Evolutionary conservation across 2,113 vertebrate species (phyloP).

Genomic region (Eulemur macaco): DNA sequence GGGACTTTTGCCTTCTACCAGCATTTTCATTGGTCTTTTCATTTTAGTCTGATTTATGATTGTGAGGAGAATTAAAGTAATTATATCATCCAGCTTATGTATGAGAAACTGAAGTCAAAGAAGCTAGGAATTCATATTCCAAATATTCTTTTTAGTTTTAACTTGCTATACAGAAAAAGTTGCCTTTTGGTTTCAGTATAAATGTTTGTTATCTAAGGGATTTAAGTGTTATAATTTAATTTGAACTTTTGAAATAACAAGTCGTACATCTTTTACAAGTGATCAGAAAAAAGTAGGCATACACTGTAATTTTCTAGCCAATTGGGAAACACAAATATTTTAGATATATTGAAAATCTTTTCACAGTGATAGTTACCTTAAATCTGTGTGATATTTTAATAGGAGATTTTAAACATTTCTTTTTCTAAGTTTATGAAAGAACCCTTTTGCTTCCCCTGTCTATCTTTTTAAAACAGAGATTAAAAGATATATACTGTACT

Average conservation of each 20-base stretch:
- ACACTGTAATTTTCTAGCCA: background rate
- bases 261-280: background rate
- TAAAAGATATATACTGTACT: background rate
- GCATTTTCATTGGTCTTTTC: background rate
- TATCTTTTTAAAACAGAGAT: slow-evolving; percentile 13
- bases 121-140: background rate
- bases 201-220: background rate
- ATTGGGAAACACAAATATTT: background rate
- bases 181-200: background rate
- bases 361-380: background rate
- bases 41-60: background rate
- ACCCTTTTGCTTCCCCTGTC: background rate
- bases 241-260: background rate
- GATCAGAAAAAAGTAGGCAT: background rate
- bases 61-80: background rate
- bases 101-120: background rate
- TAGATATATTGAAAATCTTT: background rate
- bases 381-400: background rate
- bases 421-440: slow-evolving; percentile 21
- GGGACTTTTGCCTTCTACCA: background rate
- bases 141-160: background rate
- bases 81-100: background rate
- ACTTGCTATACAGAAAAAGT: background rate
- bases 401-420: background rate
- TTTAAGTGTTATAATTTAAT: background rate